Evolutionary conservation across 2,797 vertebrate genomes (phyloP).

Genomic region (Limnodromus scolopaceus): DNA sequence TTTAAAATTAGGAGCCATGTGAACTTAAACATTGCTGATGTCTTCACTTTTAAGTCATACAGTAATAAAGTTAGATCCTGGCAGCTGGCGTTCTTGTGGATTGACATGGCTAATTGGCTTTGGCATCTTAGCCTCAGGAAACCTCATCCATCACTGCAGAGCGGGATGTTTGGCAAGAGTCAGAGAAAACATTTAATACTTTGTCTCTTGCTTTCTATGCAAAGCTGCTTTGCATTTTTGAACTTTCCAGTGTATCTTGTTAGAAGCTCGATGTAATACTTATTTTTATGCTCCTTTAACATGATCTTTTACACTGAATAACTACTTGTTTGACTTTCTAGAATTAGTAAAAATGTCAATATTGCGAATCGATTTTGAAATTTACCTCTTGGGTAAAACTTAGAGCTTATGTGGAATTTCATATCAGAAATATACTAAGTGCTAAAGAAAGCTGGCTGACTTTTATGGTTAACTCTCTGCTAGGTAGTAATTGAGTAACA

Average conservation of each 20-base stretch:
- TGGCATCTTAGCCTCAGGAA: constrained; percentile 76
- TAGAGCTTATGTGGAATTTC: background rate
- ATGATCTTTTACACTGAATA: background rate
- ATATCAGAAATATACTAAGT: background rate
- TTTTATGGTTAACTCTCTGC: background rate
- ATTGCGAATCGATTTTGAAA: background rate
- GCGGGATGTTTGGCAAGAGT: constrained; percentile 53
- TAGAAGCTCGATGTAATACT: background rate
- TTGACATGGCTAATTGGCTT: constrained; percentile 79
- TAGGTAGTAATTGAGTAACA: background rate
- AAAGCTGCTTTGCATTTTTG: constrained; percentile 37
- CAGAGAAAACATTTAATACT: constrained; percentile 67
- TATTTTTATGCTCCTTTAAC: background rate
- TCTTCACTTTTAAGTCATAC: constrained; percentile 72
- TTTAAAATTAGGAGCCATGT: constrained; percentile 69
- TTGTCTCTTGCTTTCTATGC: constrained; percentile 56
- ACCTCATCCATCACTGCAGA: constrained; percentile 72
- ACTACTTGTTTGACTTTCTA: background rate
- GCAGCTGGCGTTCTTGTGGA: constrained; percentile 70
- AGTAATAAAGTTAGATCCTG: constrained; percentile 65
- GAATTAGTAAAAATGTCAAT: background rate
- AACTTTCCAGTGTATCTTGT: background rate
- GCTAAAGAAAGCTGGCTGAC: background rate
- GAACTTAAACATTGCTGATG: constrained; percentile 66
- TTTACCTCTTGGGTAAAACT: background rate